Evolutionary conservation across 2,888 invertebrate species (phyloP).

Genomic region (Xestia sexstrigata): DNA sequence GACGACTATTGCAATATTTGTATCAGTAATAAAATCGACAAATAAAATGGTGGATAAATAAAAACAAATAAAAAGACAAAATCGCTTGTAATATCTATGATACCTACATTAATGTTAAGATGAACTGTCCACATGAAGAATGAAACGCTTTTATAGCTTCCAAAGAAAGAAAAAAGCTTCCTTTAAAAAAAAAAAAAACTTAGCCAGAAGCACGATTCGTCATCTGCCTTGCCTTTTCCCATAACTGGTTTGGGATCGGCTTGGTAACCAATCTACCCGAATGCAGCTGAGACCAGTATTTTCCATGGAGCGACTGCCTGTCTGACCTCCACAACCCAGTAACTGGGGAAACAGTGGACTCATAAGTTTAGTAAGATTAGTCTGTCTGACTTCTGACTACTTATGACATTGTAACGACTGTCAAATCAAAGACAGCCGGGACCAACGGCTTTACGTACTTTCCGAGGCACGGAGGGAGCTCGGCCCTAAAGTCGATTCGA

Average conservation of each 20-base stretch:
- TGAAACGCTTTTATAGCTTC: not conserved
- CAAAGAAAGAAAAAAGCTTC: not conserved
- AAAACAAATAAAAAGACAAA: too few species aligned
- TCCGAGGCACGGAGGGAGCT: constrained; percentile 14
- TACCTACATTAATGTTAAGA: not conserved
- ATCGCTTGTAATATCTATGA: not conserved
- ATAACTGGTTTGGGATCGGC: not conserved
- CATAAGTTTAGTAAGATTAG: not conserved
- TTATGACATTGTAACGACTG: constrained; percentile 3
- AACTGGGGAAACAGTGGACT: not conserved
- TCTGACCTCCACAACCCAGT: constrained; percentile 25
- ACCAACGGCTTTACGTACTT: constrained; percentile 19
- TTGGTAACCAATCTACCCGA: not conserved
- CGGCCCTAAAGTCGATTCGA: not conserved
- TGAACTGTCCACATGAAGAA: not conserved
- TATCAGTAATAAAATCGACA: not conserved
- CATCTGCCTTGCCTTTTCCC: not conserved
- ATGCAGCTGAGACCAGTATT: constrained; percentile 9
- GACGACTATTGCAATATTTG: not conserved
- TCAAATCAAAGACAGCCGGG: constrained; percentile 4
- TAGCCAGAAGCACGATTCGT: not conserved
- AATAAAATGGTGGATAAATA: not conserved
- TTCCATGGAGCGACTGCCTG: constrained; percentile 14
- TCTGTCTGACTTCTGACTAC: not conserved
- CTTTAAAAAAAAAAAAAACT: not conserved